A percentile compares a stretch with the other conserved stretches of the same genome.
phyloP scores from a whole-genome alignment of 2,113 vertebrate species.

The Melanerpes formicivorus region DNA sequence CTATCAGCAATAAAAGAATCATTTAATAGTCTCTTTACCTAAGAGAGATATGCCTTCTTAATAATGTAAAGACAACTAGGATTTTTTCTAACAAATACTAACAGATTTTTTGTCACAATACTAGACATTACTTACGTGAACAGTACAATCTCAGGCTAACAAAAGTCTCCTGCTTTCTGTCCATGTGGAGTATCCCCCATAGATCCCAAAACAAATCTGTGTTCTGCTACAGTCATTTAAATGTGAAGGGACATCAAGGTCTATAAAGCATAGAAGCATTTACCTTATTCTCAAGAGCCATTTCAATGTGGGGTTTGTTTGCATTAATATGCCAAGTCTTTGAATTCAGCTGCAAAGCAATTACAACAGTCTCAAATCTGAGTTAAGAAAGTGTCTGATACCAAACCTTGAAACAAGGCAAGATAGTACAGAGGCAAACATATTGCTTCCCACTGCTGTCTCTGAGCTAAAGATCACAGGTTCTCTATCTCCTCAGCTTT shows the following conservation, averaged over 20 bases:
- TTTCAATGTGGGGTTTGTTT: background rate
- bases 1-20: background rate
- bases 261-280: background rate
- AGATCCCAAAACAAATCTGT: background rate
- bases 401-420: background rate
- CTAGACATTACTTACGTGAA: background rate
- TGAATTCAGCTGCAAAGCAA: background rate
- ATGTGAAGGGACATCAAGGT: background rate
- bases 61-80: background rate
- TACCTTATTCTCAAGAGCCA: background rate
- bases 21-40: background rate
- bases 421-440: background rate
- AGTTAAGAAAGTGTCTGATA: background rate
- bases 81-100: slow-evolving; percentile 7
- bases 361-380: background rate
- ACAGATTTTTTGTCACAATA: slow-evolving; percentile 2
- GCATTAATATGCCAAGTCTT: background rate
- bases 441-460: background rate
- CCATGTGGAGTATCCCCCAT: background rate
- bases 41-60: background rate
- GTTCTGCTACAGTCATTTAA: background rate
- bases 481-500: background rate
- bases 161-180: background rate
- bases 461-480: background rate
- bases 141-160: background rate